Conservation (phyloP, 2,113 vertebrate species). For the Passerina amoena region DNA sequence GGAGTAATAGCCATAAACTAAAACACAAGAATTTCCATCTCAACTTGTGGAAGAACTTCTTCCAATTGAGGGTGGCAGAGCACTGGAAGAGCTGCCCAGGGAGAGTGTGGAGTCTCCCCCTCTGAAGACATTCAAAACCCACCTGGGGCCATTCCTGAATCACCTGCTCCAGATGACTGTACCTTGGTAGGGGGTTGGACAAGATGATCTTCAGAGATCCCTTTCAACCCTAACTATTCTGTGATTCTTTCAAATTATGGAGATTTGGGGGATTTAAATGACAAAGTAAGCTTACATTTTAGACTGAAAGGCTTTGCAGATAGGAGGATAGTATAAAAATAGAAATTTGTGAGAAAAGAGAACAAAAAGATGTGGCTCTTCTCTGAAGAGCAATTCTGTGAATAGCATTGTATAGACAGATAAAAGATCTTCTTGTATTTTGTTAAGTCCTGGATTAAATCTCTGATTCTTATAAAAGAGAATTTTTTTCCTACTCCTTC, state of each 20-base stretch:
- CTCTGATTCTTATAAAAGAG: background rate
- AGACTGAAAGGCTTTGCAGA: background rate
- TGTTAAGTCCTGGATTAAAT: background rate
- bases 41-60: background rate
- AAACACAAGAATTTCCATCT: background rate
- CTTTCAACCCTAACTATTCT: background rate
- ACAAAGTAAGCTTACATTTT: background rate
- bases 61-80: background rate
- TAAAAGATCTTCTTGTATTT: background rate
- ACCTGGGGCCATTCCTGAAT: background rate
- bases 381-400: background rate
- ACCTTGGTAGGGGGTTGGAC: too few species aligned
- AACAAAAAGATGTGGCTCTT: background rate
- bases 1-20: background rate
- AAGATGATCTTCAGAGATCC: background rate
- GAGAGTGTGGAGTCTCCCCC: background rate
- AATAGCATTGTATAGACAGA: background rate
- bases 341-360: background rate
- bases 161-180: background rate
- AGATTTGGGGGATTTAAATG: background rate
- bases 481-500: background rate
- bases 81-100: background rate
- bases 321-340: background rate
- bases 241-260: background rate
- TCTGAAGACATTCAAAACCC: too few species aligned